Percentiles rank a stretch among this genome's conserved stretches.
These are phyloP conservation scores for Torymus aiolomorphi DNA, from an alignment of 2,888 invertebrate species.

Conservation along the genomic window DNA sequence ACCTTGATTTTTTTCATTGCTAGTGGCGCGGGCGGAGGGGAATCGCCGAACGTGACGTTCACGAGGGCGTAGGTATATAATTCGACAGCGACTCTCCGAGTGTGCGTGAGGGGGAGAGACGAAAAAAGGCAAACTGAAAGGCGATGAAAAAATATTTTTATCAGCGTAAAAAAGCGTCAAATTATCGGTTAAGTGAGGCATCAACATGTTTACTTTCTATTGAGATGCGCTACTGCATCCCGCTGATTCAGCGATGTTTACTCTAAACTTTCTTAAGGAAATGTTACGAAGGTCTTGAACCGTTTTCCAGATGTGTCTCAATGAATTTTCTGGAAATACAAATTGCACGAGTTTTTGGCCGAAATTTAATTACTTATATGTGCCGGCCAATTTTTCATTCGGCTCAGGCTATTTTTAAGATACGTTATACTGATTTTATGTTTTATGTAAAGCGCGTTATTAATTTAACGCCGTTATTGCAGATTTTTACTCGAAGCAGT, in stretches of 20 bases:
- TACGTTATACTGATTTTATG: too few relatives aligned
- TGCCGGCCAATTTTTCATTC: too few relatives aligned
- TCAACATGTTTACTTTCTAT: constrained; percentile 48
- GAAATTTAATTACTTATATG: too few relatives aligned
- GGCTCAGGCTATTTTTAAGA: too few relatives aligned
- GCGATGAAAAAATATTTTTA: constrained; percentile 10
- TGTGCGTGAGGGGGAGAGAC: not conserved
- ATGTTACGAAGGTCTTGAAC: constrained; percentile 56
- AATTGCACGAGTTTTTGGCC: not conserved
- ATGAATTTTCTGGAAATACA: constrained; percentile 15
- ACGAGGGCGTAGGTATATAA: not conserved
- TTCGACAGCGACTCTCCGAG: not conserved
- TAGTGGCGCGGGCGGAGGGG: not conserved
- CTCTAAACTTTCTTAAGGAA: constrained; percentile 54
- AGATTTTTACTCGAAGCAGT: too few relatives aligned
- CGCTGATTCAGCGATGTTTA: constrained; percentile 54
- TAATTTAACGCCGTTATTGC: too few relatives aligned
- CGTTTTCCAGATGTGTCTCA: not conserved
- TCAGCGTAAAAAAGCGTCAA: constrained; percentile 31
- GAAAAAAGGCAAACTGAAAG: constrained; percentile 1
- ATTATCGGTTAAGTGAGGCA: constrained; percentile 50
- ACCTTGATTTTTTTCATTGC: constrained; percentile 14
- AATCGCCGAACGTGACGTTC: not conserved
- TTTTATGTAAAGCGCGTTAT: too few relatives aligned
- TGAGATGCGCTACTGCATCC: constrained; percentile 28